Conservation (phyloP, 1,140 invertebrate species). For the Lepidurus apus region DNA sequence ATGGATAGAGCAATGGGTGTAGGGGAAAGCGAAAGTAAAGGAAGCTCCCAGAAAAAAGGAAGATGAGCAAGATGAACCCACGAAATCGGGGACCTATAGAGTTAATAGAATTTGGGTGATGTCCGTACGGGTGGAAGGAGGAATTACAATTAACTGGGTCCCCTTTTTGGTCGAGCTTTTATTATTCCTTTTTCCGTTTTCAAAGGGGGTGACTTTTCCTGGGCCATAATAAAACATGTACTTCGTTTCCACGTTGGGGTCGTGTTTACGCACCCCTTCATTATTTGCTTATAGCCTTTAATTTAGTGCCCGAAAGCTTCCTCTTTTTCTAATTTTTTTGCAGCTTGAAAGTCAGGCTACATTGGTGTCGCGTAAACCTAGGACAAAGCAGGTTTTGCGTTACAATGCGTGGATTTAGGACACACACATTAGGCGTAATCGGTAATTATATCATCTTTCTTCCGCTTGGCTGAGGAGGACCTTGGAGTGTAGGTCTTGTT, state of each 20-base stretch:
- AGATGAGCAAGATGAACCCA: constrained; percentile 14
- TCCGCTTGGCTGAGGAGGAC: constrained; percentile 13
- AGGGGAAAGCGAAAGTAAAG: not conserved
- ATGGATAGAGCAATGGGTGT: not conserved
- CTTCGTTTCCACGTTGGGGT: not conserved
- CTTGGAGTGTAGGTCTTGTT: not conserved
- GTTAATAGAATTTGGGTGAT: constrained; percentile 11
- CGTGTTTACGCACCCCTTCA: not conserved
- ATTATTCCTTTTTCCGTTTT: constrained; percentile 3
- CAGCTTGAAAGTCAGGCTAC: not conserved
- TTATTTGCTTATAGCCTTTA: constrained; percentile 20
- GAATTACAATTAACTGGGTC: constrained; percentile 10
- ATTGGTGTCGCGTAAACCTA: not conserved
- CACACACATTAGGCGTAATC: not conserved
- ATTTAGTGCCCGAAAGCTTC: not conserved
- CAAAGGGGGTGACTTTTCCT: not conserved
- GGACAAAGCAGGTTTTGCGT: not conserved
- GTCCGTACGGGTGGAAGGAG: constrained; percentile 1
- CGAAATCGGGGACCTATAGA: constrained; percentile 2
- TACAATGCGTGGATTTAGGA: too few species aligned
- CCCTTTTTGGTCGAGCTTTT: not conserved
- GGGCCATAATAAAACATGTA: too few species aligned
- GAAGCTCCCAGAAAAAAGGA: not conserved
- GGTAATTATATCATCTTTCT: not conserved
- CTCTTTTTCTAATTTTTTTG: not conserved